Evolutionary conservation across 2,888 invertebrate genomes (phyloP).

Genomic region (Melitaea athalia): DNA sequence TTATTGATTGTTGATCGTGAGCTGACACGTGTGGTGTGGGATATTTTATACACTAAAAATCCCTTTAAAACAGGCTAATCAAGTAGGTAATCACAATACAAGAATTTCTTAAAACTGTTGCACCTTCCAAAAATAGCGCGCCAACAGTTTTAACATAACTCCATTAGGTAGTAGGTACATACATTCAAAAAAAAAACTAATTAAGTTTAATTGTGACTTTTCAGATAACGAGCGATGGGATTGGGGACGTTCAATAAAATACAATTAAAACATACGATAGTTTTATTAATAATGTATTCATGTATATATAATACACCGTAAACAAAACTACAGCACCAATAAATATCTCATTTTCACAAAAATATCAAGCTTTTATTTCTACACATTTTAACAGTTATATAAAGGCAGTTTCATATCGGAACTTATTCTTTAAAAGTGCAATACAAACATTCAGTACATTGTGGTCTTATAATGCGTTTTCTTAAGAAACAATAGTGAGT

Average conservation of each 20-base stretch:
- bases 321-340: constrained; percentile 81
- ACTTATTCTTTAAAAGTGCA: constrained; percentile 50
- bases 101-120: no score
- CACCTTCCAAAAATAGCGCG: no score
- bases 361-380: constrained; percentile 75
- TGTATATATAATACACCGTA: constrained; percentile 62
- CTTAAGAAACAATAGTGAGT: constrained; percentile 79
- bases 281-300: constrained; percentile 71
- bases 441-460: constrained; percentile 43
- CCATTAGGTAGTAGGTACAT: no score
- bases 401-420: constrained; percentile 72
- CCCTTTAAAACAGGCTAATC: no score
- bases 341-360: constrained; percentile 80
- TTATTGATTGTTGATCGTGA: no score
- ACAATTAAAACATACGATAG: constrained; percentile 65
- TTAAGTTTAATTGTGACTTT: constrained; percentile 43
- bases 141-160: no score
- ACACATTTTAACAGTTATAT: constrained; percentile 72
- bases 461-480: constrained; percentile 63
- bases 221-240: constrained; percentile 78
- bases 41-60: no score
- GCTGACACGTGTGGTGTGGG: no score
- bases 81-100: no score
- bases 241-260: constrained; percentile 70
- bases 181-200: neutral